Percentiles rank a stretch among this genome's conserved stretches.
These are phyloP conservation scores for Muscicapa comitata DNA, from an alignment of 2,797 vertebrate genomes.

Conservation along the genomic window DNA sequence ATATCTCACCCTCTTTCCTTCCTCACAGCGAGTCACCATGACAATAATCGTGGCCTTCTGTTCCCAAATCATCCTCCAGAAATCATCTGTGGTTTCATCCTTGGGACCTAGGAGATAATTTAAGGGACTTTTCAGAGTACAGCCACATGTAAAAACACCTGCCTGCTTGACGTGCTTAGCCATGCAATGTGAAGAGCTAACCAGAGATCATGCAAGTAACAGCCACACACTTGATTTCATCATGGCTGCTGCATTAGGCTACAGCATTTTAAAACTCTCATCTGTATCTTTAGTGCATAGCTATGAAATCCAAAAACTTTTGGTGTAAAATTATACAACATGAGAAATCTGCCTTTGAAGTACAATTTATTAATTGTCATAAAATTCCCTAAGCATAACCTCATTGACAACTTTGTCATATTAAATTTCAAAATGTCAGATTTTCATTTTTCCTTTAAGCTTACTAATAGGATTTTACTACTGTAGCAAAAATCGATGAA, in stretches of 20 bases:
- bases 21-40: conserved; percentile 97
- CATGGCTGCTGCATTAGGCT: neutral
- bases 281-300: neutral
- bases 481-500: neutral
- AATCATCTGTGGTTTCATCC: conserved; percentile 90
- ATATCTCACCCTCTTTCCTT: conserved; percentile 87
- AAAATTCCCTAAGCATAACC: neutral
- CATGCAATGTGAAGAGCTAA: neutral
- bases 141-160: neutral
- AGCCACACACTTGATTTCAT: neutral
- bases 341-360: neutral
- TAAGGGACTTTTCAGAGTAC: neutral
- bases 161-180: neutral
- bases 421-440: neutral
- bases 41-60: conserved; percentile 95
- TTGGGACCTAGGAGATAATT: conserved; percentile 83
- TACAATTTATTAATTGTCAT: neutral
- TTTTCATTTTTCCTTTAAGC: neutral
- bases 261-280: neutral
- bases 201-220: neutral
- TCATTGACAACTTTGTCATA: neutral
- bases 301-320: neutral
- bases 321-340: neutral
- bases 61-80: conserved; percentile 99
- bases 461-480: neutral